Conservation (phyloP, 2,797 vertebrate species). For the Meda fulgida region DNA sequence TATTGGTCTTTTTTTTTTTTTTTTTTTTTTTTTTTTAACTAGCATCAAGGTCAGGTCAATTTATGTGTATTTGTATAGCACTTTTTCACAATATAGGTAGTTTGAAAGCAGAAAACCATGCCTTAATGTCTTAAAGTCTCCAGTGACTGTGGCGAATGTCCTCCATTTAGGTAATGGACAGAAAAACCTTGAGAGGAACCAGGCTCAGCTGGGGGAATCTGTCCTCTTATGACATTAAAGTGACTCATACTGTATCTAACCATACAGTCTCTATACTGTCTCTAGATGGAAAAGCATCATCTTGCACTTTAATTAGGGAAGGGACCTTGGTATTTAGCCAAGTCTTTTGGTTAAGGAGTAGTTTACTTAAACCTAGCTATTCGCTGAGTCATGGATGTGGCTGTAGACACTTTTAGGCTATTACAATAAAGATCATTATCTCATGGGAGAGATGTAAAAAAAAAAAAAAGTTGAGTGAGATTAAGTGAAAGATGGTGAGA, state of each 20-base stretch:
- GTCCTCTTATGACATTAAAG: slow-evolving; percentile 3
- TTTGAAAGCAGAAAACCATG: background rate
- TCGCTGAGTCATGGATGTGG: slow-evolving; percentile 32
- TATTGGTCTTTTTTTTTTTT: background rate
- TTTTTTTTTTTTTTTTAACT: background rate
- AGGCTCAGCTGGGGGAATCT: background rate
- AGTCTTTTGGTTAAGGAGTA: slow-evolving; percentile 10
- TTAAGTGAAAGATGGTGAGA: slow-evolving; percentile 29
- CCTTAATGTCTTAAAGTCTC: background rate
- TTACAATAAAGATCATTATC: slow-evolving; percentile 2
- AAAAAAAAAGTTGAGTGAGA: background rate
- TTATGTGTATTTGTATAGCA: background rate
- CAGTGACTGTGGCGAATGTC: background rate
- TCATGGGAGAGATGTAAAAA: background rate
- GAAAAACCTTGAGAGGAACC: slow-evolving; percentile 3
- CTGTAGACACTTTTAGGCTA: background rate
- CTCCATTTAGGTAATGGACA: background rate
- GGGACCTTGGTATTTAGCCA: slow-evolving; percentile 13
- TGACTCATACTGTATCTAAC: slow-evolving; percentile 3
- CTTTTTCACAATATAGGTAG: background rate
- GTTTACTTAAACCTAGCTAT: background rate
- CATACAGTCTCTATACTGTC: background rate
- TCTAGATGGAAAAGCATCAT: slow-evolving; percentile 24
- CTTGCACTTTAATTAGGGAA: slow-evolving; percentile 26
- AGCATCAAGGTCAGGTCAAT: background rate